These are phyloP conservation scores for Dicyrtoma fusca DNA, from an alignment of 2,888 invertebrate species.

Conservation along the genomic window DNA sequence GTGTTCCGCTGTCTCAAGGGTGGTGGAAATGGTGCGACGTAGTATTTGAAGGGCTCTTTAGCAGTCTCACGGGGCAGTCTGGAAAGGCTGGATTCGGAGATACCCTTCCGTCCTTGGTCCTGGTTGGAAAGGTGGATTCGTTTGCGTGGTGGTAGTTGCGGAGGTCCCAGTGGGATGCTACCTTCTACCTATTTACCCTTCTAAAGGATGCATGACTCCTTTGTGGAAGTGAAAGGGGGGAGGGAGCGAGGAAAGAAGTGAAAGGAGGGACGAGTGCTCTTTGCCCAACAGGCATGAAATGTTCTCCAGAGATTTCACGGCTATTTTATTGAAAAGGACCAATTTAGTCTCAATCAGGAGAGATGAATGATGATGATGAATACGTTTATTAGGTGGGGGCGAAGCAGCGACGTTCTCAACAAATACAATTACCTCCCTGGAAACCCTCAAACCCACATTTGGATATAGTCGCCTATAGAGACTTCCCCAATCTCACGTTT, in stretches of 20 bases:
- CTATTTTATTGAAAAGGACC: constrained; percentile 50
- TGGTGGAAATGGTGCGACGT: no score
- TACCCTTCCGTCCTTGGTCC: not conserved
- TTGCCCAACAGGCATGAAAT: constrained; percentile 49
- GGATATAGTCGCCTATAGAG: not conserved
- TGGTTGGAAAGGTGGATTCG: no score
- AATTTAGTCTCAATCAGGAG: constrained; percentile 49
- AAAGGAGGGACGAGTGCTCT: constrained; percentile 32
- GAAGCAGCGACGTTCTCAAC: not conserved
- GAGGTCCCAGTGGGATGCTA: constrained; percentile 38
- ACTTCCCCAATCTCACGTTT: no score
- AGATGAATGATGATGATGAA: constrained; percentile 42
- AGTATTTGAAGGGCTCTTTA: no score
- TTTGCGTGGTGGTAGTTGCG: not conserved
- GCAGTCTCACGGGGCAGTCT: no score
- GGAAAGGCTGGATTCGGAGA: no score
- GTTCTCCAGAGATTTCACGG: constrained; percentile 50
- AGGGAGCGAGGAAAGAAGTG: constrained; percentile 31
- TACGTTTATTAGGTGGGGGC: constrained; percentile 26
- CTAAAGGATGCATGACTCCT: not conserved
- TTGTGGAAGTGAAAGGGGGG: constrained; percentile 22
- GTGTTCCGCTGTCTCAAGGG: no score
- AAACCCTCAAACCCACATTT: constrained; percentile 22
- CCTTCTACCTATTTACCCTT: constrained; percentile 26
- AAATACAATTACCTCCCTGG: not conserved